These are phyloP conservation scores for Arrhopalites spinosus DNA, from an alignment of 2,888 invertebrate species.

Conservation along the genomic window DNA sequence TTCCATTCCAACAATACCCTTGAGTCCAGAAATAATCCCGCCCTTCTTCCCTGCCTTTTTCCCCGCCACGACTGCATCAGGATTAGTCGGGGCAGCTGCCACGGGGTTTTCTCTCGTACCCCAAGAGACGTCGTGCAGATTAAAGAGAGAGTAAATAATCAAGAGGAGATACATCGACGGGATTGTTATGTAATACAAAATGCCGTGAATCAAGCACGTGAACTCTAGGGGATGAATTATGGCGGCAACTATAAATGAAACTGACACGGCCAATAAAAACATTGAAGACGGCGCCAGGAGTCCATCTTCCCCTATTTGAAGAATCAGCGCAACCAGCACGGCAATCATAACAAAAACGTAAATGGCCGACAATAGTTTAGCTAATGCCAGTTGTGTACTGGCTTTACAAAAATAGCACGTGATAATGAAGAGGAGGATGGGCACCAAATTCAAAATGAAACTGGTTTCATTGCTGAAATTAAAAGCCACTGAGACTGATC, in stretches of 20 bases:
- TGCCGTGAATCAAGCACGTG: slow-evolving; percentile 72
- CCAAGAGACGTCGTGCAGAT: slow-evolving; percentile 92
- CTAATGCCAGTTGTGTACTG: no score
- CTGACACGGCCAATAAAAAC: slow-evolving; percentile 65
- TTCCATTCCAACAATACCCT: no score
- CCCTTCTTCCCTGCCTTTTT: no score
- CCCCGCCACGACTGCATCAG: no score
- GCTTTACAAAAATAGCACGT: slow-evolving; percentile 69
- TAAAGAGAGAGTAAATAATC: slow-evolving; percentile 88
- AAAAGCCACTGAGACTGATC: slow-evolving; percentile 79
- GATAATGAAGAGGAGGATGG: slow-evolving; percentile 69
- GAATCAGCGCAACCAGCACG: slow-evolving; percentile 77
- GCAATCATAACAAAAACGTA: slow-evolving; percentile 59
- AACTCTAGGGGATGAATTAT: slow-evolving; percentile 81
- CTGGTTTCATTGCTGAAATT: slow-evolving; percentile 71
- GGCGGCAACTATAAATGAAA: no score
- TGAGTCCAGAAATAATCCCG: no score
- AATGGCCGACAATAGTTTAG: slow-evolving; percentile 52
- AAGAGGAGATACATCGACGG: slow-evolving; percentile 91
- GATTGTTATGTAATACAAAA: slow-evolving; percentile 86
- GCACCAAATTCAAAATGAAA: slow-evolving; percentile 70
- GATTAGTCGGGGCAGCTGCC: slow-evolving; percentile 62
- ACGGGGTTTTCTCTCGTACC: slow-evolving; percentile 81
- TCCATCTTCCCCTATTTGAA: slow-evolving; percentile 80
- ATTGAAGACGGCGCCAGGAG: slow-evolving; percentile 80